Percentiles rank a stretch among this genome's conserved stretches.
Evolutionary conservation across 1,140 invertebrate genomes (phyloP).

Genomic region (Paraescarpia echinospica): DNA sequence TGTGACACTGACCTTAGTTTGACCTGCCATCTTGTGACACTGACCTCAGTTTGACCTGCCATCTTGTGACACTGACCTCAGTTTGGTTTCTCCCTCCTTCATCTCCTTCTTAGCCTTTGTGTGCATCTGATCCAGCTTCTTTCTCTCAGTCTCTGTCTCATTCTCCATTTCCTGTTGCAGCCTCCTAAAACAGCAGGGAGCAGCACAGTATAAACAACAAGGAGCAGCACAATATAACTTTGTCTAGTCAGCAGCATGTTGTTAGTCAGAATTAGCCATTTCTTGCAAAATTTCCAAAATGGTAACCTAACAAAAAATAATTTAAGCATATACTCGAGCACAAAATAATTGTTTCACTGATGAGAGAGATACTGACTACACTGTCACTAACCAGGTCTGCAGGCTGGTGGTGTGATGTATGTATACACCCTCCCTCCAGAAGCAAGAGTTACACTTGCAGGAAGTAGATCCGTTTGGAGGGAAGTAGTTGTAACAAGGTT

Average conservation of each 20-base stretch:
- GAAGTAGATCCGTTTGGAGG: too few relatives aligned
- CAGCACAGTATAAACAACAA: too few relatives aligned
- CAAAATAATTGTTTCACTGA: not conserved
- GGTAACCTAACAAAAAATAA: not conserved
- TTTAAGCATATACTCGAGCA: not conserved
- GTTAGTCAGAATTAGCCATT: not conserved
- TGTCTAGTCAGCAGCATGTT: not conserved
- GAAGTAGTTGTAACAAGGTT: too few relatives aligned
- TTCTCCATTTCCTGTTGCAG: constrained; percentile 12
- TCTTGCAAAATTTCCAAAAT: not conserved
- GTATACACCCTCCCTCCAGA: too few relatives aligned
- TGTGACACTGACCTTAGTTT: too few relatives aligned
- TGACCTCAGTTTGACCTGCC: not conserved
- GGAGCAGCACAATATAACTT: not conserved
- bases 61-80: constrained; percentile 8
- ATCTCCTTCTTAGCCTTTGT: not conserved
- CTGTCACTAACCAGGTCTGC: too few relatives aligned
- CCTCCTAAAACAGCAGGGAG: not conserved
- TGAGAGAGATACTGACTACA: too few relatives aligned
- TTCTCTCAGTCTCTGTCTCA: constrained; percentile 14
- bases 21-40: not conserved
- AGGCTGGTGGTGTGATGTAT: too few relatives aligned
- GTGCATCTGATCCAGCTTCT: constrained; percentile 1
- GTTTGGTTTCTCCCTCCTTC: constrained; percentile 14
- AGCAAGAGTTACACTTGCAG: too few relatives aligned